These are phyloP conservation scores for Pelecanoides urinatrix DNA, from an alignment of 2,113 vertebrate species.

Conservation along the genomic window DNA sequence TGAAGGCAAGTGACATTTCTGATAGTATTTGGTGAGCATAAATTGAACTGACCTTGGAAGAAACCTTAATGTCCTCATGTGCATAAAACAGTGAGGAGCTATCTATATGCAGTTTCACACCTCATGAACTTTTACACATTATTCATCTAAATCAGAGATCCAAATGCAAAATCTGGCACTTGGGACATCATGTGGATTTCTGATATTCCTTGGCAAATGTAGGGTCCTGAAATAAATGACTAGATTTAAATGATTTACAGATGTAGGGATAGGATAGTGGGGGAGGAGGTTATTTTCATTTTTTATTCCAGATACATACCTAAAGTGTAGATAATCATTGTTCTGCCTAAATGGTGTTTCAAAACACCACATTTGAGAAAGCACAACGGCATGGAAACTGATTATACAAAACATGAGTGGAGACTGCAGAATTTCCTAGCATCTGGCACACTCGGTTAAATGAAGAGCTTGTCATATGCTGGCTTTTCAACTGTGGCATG, in stretches of 20 bases:
- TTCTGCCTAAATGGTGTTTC: conserved; percentile 15
- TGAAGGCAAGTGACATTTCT: conserved; percentile 25
- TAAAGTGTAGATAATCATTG: background rate
- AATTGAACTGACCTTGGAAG: conserved; percentile 64
- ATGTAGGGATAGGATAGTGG: background rate
- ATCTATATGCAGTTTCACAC: conserved; percentile 65
- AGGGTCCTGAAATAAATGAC: background rate
- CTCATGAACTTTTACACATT: conserved; percentile 67
- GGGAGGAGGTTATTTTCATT: background rate
- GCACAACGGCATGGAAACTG: background rate
- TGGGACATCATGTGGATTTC: conserved; percentile 22
- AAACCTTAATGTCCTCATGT: conserved; percentile 43
- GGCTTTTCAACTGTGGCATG: background rate
- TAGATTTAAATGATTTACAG: conserved; percentile 30
- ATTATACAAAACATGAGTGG: conserved; percentile 2
- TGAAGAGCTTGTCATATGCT: conserved; percentile 17
- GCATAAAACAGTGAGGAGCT: conserved; percentile 40
- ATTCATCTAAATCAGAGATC: conserved; percentile 50
- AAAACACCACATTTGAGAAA: background rate
- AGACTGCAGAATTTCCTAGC: conserved; percentile 36
- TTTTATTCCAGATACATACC: conserved; percentile 4
- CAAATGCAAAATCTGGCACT: conserved; percentile 52
- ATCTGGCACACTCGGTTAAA: conserved; percentile 22
- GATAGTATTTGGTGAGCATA: conserved; percentile 14
- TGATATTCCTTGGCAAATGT: conserved; percentile 14